Evolutionary conservation across 2,888 invertebrate genomes (phyloP).

Genomic region (Polydrusus cervinus): DNA sequence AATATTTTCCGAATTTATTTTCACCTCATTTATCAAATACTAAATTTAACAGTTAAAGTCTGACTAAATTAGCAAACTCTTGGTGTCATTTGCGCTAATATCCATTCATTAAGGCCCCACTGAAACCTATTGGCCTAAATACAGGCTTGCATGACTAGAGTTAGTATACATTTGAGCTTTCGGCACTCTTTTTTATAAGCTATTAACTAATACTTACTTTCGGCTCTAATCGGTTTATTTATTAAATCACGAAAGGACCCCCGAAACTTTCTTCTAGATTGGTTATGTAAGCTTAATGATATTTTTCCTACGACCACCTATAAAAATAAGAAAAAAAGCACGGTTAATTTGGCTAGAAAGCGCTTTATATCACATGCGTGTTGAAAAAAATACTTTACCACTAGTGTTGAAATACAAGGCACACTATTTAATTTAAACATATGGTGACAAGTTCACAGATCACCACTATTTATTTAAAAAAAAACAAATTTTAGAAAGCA

Average conservation of each 20-base stretch:
- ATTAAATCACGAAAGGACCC: slow-evolving; percentile 37
- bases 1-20: too few species aligned
- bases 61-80: slow-evolving; percentile 1
- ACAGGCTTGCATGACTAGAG: slow-evolving; percentile 46
- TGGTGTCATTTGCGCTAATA: slow-evolving; percentile 4
- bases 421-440: too few species aligned
- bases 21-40: too few species aligned
- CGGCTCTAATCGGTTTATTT: slow-evolving; percentile 37
- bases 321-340: too few species aligned
- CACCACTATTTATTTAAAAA: too few species aligned
- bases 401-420: too few species aligned
- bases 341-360: too few species aligned
- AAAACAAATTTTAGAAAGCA: too few species aligned
- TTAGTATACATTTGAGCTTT: slow-evolving; percentile 51
- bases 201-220: slow-evolving; percentile 51
- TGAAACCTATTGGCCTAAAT: slow-evolving; percentile 46
- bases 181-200: slow-evolving; percentile 52
- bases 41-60: background rate
- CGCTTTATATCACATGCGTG: too few species aligned
- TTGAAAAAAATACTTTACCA: too few species aligned
- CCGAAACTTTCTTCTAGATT: slow-evolving; percentile 8
- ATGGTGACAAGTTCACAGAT: too few species aligned
- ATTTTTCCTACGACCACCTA: background rate
- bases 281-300: slow-evolving; percentile 19
- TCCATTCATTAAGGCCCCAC: slow-evolving; percentile 12